These are phyloP conservation scores for Dryocosmus kuriphilus DNA, from an alignment of 2,888 invertebrate species.

Conservation along the genomic window DNA sequence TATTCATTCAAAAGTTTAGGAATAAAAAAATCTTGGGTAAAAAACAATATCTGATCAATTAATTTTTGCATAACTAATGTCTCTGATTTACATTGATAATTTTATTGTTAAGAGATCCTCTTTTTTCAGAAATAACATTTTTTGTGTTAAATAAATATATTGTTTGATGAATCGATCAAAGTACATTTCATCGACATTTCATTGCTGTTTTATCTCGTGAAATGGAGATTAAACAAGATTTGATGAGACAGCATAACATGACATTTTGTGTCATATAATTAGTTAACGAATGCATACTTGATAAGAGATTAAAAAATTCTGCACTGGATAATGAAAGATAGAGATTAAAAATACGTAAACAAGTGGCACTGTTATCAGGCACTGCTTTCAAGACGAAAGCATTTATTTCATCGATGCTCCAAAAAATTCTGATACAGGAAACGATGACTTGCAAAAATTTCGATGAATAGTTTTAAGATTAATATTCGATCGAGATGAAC, in stretches of 20 bases:
- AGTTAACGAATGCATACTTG: neutral
- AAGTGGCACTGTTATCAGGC: neutral
- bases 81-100: no score
- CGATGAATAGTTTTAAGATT: no score
- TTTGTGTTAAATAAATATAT: no score
- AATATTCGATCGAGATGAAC: no score
- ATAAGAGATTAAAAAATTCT: constrained; percentile 10
- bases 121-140: no score
- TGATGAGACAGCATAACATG: neutral
- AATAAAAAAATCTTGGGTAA: neutral
- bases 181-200: neutral
- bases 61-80: no score
- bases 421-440: neutral
- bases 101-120: no score
- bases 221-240: neutral
- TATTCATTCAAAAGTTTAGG: neutral
- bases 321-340: neutral
- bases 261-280: neutral
- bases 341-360: neutral
- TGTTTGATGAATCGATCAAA: neutral
- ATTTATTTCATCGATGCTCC: neutral
- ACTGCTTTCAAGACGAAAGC: neutral
- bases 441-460: no score
- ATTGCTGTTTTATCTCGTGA: neutral
- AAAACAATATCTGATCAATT: no score